Evolutionary conservation across 2,888 invertebrate species (phyloP), one percentile per base, ranked within the genome.

Genomic region (Rhingia campestris): DNA sequence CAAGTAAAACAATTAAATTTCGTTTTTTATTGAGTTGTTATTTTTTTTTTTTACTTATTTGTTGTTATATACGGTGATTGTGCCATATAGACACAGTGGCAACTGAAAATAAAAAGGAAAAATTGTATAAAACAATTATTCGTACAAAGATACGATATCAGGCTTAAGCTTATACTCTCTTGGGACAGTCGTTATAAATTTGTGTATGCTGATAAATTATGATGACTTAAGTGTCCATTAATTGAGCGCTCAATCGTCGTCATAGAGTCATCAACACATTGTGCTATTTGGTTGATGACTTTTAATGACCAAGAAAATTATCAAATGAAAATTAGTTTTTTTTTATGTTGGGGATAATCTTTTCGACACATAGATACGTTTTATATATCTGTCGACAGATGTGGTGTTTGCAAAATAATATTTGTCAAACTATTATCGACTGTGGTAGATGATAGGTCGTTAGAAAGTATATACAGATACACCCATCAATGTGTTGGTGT

Each of bases 1-100:
- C 84, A 80, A 80, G 74, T 70, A 56, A 84, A 84, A 84, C 84
- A 84, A 84, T 84, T 84, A 84, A 84, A 84, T 80, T 79, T 73
- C 37, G 66, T 37, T 43, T 64, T 70, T 79, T 74, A 59, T 74
- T 74, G 43, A 64, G 58, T 66, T 64, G 51, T 61, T 81, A 10
- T 56, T 54, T 22, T 45, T 74, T 6, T 47, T 41, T 37, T 37
- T 39, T 70, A 53, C 14, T 6, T 45, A 22, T 49, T 9, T 49
- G 47, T 0, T 45, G 4, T 41, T 2, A 22, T 22, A 22, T 22
- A 22, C 22, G 1, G 22, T 22, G 22, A 22, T 22, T 69, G 56
- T 77, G 41, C 58, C 47, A 61, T 79, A 66, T 54, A 79, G 79
- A 73, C 80, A 63, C 49, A 43, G 43, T 69, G 81, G 75, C 79